Base-by-base conservation (phyloP, 2,113 vertebrate species). In the Amia ocellicauda region DNA sequence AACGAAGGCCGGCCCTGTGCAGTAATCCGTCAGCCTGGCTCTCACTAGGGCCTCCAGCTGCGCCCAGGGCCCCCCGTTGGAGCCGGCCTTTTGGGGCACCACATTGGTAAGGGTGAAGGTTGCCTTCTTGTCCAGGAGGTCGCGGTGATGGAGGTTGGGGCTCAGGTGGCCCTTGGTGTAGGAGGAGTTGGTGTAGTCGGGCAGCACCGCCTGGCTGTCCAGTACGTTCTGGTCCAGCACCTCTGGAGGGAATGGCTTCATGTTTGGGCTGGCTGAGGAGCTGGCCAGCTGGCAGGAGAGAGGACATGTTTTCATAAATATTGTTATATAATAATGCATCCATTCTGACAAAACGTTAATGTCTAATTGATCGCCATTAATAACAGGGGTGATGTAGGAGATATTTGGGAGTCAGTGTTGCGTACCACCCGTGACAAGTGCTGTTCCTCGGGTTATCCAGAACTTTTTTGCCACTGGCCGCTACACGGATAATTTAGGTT, bases 81-180 rank as follows among this genome's bases (percentile, higher is more conserved):
- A 91, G 7, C 76, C 86, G 0, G n/a, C 27, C 2, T 29, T 1
- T 73, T 92, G 90, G 3, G 91, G 89, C 2, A 92, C 83, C 0
- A 90, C 76, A 69, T 92, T 92, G 19, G 90, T 91, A 60, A 92
- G 84, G 56, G 85, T 91, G 79, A 91, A 92, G 16, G 89, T 92
- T 2, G 89, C 81, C 0, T 40, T 0, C 0, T 72, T 85, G 74
- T 83, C 75, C 7, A 10, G 42, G 14, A 1, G 16, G 1, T 75
- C 31, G 0, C 31, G 10, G 0, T 90, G 86, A 26, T 92, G 91
- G 55, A 80, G 2, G 23, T 59, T 86, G 49, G 91, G 90, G 67
- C 78, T 90, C 49, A 92, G 67, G 63, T 92, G 90, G 8, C 90
- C 90, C 0, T 57, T 77, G 64, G 86, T 86, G 76, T 69, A 83